Base-by-base conservation (phyloP, 1,140 invertebrate species). In the Trachymyrmex cornetzi region DNA sequence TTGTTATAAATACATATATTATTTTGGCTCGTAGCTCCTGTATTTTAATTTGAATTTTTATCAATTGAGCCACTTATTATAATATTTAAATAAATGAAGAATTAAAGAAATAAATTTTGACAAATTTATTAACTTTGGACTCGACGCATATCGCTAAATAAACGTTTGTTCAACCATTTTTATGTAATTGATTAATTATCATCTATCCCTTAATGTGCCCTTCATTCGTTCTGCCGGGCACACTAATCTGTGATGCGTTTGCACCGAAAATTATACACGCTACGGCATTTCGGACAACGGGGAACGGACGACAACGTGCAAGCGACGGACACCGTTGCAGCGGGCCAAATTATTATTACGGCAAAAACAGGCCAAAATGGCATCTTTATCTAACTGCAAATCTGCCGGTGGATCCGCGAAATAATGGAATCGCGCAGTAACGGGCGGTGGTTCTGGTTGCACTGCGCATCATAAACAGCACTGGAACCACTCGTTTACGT, bases 281-380 rank as follows among this genome's bases (percentile, higher is more conserved):
- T 63, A 22, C 14, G 85, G 85, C 50, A 38, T 53, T 85, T 85
- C 44, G 63, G 50, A n/a, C 38, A 55, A 53, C 27, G 22, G 57
- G 14, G 50, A 19, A 19, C 61, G 84, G 53, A 75, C 50, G 63
- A 19, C 50, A 44, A 69, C 38, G 67, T 44, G 30, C 24, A 75
- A 77, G 67, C 72, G 88, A 88, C 80, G 67, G 79, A 67, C 77
- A 74, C 77, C 67, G 38, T 44, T 44, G 38, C 88, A 77, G 81
- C 86, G 85, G 87, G 71, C 87, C 79, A 93, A 94, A 93, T 94
- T 92, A 93, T 93, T 92, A 94, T 94, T 94, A 92, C 91, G 66
- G 91, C 93, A 93, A 94, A 94, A 94, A 92, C 87, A 80, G 86
- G 87, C 77, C 77, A 86, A 89, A 85, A 93, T 88, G 74, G 64